phyloP scores from a whole-genome alignment of 2,888 invertebrate genomes.

The Magallana nippona region DNA sequence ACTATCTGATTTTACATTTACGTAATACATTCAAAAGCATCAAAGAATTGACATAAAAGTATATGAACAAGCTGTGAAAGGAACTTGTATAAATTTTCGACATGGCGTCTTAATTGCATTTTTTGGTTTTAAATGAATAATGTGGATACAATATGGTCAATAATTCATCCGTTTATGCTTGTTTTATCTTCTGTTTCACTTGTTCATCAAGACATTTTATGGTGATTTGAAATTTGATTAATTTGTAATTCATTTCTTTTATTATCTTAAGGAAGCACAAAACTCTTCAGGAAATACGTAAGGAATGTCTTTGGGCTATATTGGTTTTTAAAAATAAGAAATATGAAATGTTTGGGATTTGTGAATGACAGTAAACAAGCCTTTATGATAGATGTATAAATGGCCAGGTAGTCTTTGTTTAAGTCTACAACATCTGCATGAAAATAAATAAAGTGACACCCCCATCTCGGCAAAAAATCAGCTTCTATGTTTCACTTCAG shows the following conservation, averaged over 20 bases:
- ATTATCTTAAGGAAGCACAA: slow-evolving; percentile 1
- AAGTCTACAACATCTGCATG: not conserved
- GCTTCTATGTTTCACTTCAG: not conserved
- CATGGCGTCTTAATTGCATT: no score
- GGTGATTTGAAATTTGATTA: not conserved
- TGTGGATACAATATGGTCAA: not conserved
- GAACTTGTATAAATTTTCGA: no score
- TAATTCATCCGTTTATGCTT: not conserved
- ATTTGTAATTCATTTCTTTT: slow-evolving; percentile 11
- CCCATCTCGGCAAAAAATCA: not conserved
- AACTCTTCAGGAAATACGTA: not conserved
- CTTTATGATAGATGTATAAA: not conserved
- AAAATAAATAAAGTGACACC: not conserved
- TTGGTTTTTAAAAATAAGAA: no score
- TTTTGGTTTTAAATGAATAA: no score
- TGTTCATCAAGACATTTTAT: not conserved
- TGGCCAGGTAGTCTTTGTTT: not conserved
- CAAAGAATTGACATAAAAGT: no score
- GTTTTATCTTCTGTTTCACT: not conserved
- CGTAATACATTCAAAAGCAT: no score
- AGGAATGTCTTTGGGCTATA: not conserved
- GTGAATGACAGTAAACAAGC: not conserved
- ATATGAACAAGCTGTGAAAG: no score
- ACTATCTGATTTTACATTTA: no score
- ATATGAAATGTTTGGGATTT: no score